phyloP scores from a whole-genome alignment of 2,888 invertebrate genomes.

The Caradrina clavipalpis region DNA sequence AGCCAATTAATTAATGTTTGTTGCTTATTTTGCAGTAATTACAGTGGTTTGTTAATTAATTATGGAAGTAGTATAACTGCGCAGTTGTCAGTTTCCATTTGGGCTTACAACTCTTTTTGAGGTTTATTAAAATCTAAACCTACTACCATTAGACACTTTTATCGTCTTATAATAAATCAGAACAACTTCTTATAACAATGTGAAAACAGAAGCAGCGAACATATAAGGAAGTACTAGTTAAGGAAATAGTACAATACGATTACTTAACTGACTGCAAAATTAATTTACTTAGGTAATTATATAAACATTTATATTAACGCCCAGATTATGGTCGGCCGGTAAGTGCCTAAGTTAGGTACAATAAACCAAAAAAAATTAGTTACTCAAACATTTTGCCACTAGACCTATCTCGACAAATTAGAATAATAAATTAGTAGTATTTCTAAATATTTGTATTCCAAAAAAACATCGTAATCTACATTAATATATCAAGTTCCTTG shows the following conservation, averaged over 20 bases:
- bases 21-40: not conserved
- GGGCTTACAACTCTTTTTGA: not conserved
- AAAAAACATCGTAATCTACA: too few relatives aligned
- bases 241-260: conserved; percentile 1
- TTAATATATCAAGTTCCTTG: not conserved
- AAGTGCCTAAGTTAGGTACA: not conserved
- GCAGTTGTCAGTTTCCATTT: not conserved
- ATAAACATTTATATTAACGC: conserved; percentile 1
- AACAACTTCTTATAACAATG: not conserved
- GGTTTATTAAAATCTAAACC: too few relatives aligned
- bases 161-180: not conserved
- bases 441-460: not conserved
- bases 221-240: not conserved
- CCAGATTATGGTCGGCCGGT: conserved; percentile 4
- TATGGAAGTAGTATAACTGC: not conserved
- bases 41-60: not conserved
- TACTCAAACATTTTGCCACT: not conserved
- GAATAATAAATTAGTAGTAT: not conserved
- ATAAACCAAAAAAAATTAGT: not conserved
- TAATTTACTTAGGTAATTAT: conserved; percentile 11
- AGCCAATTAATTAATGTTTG: conserved; percentile 10
- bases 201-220: not conserved
- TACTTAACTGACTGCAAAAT: conserved; percentile 6
- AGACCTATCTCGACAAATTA: too few relatives aligned
- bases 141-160: not conserved